Evolutionary conservation across 2,113 vertebrate species (phyloP), one percentile per base, ranked within the genome.

Genomic region (Phylloscopus trochiloides): DNA sequence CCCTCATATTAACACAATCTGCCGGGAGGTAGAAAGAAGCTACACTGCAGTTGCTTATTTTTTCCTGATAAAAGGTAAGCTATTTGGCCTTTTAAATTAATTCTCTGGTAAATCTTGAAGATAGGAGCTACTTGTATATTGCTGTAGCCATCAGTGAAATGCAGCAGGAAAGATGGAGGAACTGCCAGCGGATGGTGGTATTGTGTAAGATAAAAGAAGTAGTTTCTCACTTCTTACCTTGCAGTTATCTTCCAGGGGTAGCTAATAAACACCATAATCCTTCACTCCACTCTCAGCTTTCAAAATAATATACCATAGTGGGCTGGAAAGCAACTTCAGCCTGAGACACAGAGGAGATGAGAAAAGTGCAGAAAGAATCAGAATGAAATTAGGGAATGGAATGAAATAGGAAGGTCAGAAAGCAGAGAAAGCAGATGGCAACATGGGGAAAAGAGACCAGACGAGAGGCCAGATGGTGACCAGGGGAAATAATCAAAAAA

Each of bases 181-280:
- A 25, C 62, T 88, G 75, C 88, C 95, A 96, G 94, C 0, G 82
- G 94, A 96, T 94, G 95, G 93, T 95, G 55, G 74, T 92, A 62
- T 92, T 94, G 94, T 38, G 80, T 36, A 86, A 92, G 47, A 74
- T 11, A 90, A 87, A 91, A 81, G 13, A 57, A 82, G 38, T 7
- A 62, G 34, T 42, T 82, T 57, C 32, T 48, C 12, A 21, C 21
- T 58, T 55, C 43, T 63, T 67, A 62, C 9, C 40, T 75, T 61
- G 25, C 36, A 18, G 4, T 81, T 86, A 32, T 31, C 22, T 57
- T 11, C 15, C 11, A 48, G 15, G 38, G 7, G 15, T 32, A 74
- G 38, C 15, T 38, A 45, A 84, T 40, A 68, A 81, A 48, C 55
- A 50, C 17, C 67, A 43, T 7, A 66, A 26, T 19, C 18, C 10